Evolutionary conservation across 2,888 invertebrate genomes (phyloP), one percentile per base, ranked within the genome.

Genomic region (Euzetes globulus): DNA sequence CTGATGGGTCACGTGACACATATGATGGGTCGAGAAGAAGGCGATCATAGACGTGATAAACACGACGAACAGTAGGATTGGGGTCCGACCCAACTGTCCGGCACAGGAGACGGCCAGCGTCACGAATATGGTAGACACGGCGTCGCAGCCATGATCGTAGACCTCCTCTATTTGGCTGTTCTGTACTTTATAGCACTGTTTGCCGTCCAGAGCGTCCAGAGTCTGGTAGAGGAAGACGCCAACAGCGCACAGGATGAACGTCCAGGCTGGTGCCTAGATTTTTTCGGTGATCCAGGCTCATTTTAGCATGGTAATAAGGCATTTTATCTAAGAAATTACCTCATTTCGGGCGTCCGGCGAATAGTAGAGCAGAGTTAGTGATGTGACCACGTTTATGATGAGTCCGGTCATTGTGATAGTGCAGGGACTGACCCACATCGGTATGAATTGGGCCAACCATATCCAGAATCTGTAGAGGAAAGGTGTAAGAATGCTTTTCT

Each of bases 61-160:
- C 25, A 77, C 75, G 13, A 71, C 58, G 85, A 98, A 92, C 88
- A 98, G 91, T 89, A 95, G 91, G 75, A 90, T 90, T 27, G 96
- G 94, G 82, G 91, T 90, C 80, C 90, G 87, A 4, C 98, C 99
- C 78, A 98, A 85, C 81, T 93, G 92, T 77, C 97, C 90, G 47
- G 96, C 91, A 81, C 93, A 90, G 82, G 95, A 94, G 0, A 94
- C 92, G n/a, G 97, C 95, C 13, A 98, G 84, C 0, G 95, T 93
- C 72, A 99, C 96, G 85, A 99, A 97, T 22, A 75, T 71, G 33
- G 97, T 96, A 33, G 97, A 96, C 84, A 98, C 89, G 58, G 97
- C 94, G 85, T 99, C 99, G 85, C 99, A 99, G 79, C 99, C 99
- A 84, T 99, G 99, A 85, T 99, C 99, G 84, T 99, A 99, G 41